Conservation (phyloP, 2,113 vertebrate species). For the Paramormyrops kingsleyae region DNA sequence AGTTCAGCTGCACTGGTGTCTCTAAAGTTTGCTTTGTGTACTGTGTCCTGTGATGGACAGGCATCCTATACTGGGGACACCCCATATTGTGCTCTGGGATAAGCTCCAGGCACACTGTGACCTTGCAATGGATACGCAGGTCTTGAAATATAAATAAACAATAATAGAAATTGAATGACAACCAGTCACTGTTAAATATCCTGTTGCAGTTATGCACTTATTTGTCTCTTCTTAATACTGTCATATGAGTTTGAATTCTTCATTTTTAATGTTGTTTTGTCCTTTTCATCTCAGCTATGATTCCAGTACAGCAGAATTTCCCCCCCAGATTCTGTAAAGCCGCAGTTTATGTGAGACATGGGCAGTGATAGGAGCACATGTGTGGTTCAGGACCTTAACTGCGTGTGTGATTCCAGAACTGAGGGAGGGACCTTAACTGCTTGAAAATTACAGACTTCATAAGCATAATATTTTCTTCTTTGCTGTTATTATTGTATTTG, state of each 20-base stretch:
- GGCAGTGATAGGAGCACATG: not conserved
- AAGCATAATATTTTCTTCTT: not conserved
- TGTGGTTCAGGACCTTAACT: not conserved
- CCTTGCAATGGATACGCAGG: not conserved
- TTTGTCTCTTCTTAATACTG: not conserved
- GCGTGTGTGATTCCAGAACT: not conserved
- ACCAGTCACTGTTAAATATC: not conserved
- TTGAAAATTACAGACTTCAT: not conserved
- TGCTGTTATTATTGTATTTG: not conserved
- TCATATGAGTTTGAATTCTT: not conserved
- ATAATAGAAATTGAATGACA: not conserved
- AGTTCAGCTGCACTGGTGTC: not conserved
- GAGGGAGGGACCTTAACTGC: not conserved
- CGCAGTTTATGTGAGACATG: not conserved
- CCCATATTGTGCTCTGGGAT: not conserved
- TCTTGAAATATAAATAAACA: not conserved
- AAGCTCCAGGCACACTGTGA: not conserved
- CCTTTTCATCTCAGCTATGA: not conserved
- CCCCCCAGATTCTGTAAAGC: not conserved
- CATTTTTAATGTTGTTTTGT: not conserved
- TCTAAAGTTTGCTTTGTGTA: not conserved
- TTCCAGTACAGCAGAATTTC: not conserved
- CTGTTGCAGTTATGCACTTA: not conserved
- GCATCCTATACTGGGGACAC: not conserved
- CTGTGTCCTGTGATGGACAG: not conserved